These are phyloP conservation scores for Forbesichthys papilliferus DNA, from an alignment of 2,113 vertebrate species.

Conservation along the genomic window DNA sequence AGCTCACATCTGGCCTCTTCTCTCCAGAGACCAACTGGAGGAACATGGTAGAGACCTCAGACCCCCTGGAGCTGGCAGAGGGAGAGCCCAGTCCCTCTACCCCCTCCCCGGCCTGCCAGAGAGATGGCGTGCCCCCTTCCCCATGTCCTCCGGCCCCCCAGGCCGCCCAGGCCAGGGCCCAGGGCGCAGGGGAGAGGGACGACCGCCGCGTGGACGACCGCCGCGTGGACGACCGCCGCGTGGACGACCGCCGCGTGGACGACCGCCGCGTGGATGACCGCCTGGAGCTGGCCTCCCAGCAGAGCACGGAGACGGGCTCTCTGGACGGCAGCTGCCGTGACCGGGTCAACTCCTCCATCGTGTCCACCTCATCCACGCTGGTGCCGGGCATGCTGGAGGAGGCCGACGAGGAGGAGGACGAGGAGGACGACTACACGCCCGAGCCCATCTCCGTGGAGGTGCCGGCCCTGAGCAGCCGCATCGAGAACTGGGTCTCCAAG, in stretches of 20 bases:
- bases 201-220: constrained; percentile 60
- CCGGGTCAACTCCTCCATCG: constrained; percentile 93
- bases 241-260: constrained; percentile 81
- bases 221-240: constrained; percentile 18
- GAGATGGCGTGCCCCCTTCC: constrained; percentile 25
- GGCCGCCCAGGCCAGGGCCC: constrained; percentile 30
- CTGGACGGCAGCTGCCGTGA: constrained; percentile 94
- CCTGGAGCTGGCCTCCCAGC: constrained; percentile 94
- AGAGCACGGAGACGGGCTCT: constrained; percentile 95
- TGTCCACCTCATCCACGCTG: constrained; percentile 94
- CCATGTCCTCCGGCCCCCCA: background rate
- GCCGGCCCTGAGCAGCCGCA: constrained; percentile 90
- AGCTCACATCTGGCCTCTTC: constrained; percentile 10
- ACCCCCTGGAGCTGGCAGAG: constrained; percentile 86
- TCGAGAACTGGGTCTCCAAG: constrained; percentile 96
- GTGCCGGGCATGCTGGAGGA: constrained; percentile 97
- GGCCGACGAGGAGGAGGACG: constrained; percentile 86
- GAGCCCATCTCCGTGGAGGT: constrained; percentile 91
- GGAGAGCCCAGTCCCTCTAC: constrained; percentile 72
- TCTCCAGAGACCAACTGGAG: constrained; percentile 95
- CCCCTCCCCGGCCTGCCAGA: constrained; percentile 49
- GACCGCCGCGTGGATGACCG: constrained; percentile 89
- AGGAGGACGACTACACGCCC: constrained; percentile 89
- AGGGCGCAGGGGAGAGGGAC: constrained; percentile 23
- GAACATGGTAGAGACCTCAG: constrained; percentile 94